Evolutionary conservation across 2,888 invertebrate genomes (phyloP), one percentile per base, ranked within the genome.

Genomic region (Drosophila mayaguana): DNA sequence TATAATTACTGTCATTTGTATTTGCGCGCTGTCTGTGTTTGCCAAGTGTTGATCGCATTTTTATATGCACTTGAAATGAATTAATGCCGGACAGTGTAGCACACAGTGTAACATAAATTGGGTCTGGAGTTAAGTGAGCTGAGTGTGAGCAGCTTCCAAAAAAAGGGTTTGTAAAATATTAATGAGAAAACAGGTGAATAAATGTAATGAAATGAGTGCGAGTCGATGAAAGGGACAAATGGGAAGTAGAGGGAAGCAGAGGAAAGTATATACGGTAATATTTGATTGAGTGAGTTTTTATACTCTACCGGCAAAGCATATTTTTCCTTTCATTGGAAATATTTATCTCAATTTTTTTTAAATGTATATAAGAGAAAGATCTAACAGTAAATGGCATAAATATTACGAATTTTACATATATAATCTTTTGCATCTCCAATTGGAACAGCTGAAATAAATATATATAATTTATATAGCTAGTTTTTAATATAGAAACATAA

Each of bases 11-110:
- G 70, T 73, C 70, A 71, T 71, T 66, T 68, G 64, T 76, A 76
- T 76, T 79, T 78, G 80, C 68, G 32, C 40, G 72, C 50, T 78
- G 87, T 84, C 82, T 87, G 76, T 76, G 72, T 76, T 87, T 84
- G 82, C 61, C 66, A 67, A 79, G 63, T 73, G 80, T 69, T 81
- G 81, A 75, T 71, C 69, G 76, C 69, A 53, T 63, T 73, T 64
- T 64, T 67, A 67, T 63, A 63, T 60, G 25, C 57, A 68, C 71
- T 68, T 51, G 28, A 68, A 60, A 50, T 59, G 59, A 63, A 75
- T 60, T 67, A 60, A 51, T 54, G 63, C 43, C 36, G 53, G 9
- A 50, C 14, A 63, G 53, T 53, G 48, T 36, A 18, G 34, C 36
- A 14, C 46, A 57, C 51, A 28, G 25, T 12, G 18, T 16, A 43